phyloP scores from a whole-genome alignment of 2,888 invertebrate genomes.

The Achlya flavicornis region DNA sequence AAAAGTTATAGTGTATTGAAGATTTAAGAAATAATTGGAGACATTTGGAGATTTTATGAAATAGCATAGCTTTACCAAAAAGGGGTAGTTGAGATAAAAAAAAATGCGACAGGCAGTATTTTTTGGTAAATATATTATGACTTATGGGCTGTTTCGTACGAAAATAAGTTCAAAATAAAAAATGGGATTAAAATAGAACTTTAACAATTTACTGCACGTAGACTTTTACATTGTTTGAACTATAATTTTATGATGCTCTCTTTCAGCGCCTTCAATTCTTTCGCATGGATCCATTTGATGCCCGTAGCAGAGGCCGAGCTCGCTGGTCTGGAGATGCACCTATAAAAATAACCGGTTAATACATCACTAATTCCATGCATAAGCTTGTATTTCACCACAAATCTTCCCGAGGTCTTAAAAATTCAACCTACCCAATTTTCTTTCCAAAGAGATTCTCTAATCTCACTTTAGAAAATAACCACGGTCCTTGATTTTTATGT shows the following conservation, averaged over 20 bases:
- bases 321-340: slow-evolving; percentile 62
- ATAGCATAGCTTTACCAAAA: too few relatives aligned
- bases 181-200: background rate
- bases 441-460: slow-evolving; percentile 82
- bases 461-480: slow-evolving; percentile 89
- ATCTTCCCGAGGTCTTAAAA: background rate
- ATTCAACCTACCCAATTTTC: slow-evolving; percentile 60
- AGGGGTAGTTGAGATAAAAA: too few relatives aligned
- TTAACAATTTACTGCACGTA: slow-evolving; percentile 17
- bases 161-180: background rate
- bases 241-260: slow-evolving; percentile 41
- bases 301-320: slow-evolving; percentile 76
- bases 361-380: too few relatives aligned
- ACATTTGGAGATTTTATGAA: too few relatives aligned
- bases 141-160: background rate
- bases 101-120: too few relatives aligned
- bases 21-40: too few relatives aligned
- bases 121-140: too few relatives aligned
- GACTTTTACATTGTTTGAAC: slow-evolving; percentile 22
- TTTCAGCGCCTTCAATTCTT: slow-evolving; percentile 66
- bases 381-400: background rate
- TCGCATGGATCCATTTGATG: slow-evolving; percentile 71
- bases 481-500: slow-evolving; percentile 94
- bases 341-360: slow-evolving; percentile 28
- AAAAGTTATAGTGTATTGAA: too few relatives aligned